phyloP scores from a whole-genome alignment of 35 echinoderm and acorn worm genomes.

The Lytechinus pictus region DNA sequence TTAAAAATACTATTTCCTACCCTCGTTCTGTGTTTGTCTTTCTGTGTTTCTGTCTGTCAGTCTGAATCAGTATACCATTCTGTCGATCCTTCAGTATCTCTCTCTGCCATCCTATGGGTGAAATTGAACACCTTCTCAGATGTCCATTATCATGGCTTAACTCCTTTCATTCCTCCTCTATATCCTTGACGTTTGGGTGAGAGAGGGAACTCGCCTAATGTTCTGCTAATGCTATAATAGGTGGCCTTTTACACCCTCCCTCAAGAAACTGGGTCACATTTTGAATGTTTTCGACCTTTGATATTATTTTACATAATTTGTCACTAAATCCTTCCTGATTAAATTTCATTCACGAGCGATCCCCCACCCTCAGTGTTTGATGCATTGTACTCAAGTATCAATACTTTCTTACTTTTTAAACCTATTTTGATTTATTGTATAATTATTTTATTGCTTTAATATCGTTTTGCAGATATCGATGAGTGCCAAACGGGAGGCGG shows the following conservation, averaged over 20 bases:
- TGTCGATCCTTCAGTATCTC: neutral
- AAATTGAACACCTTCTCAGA: too few species aligned
- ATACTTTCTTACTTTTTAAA: neutral
- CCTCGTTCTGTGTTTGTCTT: neutral
- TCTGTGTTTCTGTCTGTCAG: neutral
- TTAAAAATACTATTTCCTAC: neutral
- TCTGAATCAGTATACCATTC: neutral
- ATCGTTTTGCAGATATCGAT: neutral
- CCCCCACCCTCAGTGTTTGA: too few species aligned
- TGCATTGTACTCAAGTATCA: neutral
- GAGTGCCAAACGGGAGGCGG: conserved; percentile 34
- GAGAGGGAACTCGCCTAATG: neutral
- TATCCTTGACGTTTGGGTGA: neutral
- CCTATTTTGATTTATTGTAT: neutral
- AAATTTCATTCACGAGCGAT: too few species aligned
- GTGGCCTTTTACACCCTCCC: too few species aligned
- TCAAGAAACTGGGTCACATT: too few species aligned
- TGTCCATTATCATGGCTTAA: too few species aligned
- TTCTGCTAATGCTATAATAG: neutral
- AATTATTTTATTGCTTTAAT: too few species aligned
- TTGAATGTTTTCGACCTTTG: too few species aligned
- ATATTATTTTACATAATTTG: too few species aligned
- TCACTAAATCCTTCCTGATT: too few species aligned
- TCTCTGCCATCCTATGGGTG: too few species aligned
- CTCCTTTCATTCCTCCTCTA: too few species aligned